Evolutionary conservation across 2,888 invertebrate genomes (phyloP).

Genomic region (Campoletis raptor): DNA sequence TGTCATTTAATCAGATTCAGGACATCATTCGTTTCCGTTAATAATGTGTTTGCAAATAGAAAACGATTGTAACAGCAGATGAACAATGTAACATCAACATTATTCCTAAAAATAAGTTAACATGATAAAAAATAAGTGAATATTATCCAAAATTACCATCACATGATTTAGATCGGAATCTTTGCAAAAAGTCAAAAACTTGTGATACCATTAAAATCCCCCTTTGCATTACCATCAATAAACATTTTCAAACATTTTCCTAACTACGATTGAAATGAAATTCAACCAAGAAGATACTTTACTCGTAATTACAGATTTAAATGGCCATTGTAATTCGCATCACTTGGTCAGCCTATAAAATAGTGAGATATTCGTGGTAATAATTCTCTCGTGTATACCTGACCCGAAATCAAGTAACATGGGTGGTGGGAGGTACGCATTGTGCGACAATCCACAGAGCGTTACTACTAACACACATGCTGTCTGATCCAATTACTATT

Average conservation of each 20-base stretch:
- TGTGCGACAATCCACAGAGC: slow-evolving; percentile 18
- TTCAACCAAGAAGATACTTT: not conserved
- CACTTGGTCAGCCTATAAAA: not conserved
- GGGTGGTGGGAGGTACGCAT: not conserved
- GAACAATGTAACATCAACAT: not conserved
- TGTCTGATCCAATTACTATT: slow-evolving; percentile 62
- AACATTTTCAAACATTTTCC: not conserved
- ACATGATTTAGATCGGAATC: not conserved
- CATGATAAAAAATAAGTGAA: not conserved
- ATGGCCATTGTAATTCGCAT: not conserved
- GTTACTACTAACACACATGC: slow-evolving; percentile 49
- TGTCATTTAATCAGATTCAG: slow-evolving; percentile 18
- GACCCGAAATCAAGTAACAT: slow-evolving; percentile 10
- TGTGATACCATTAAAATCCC: not conserved
- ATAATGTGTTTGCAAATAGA: not conserved
- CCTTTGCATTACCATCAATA: not conserved
- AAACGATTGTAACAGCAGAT: not conserved
- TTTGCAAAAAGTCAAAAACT: not conserved
- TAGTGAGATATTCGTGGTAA: slow-evolving; percentile 4
- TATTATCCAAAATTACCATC: too few relatives aligned
- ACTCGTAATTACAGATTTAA: not conserved
- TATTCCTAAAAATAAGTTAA: not conserved
- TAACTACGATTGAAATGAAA: not conserved
- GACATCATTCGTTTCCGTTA: not conserved
- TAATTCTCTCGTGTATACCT: slow-evolving; percentile 27